Evolutionary conservation across 2,113 vertebrate species (phyloP), one percentile per base, ranked within the genome.

Genomic region (Nothoprocta pentlandii): DNA sequence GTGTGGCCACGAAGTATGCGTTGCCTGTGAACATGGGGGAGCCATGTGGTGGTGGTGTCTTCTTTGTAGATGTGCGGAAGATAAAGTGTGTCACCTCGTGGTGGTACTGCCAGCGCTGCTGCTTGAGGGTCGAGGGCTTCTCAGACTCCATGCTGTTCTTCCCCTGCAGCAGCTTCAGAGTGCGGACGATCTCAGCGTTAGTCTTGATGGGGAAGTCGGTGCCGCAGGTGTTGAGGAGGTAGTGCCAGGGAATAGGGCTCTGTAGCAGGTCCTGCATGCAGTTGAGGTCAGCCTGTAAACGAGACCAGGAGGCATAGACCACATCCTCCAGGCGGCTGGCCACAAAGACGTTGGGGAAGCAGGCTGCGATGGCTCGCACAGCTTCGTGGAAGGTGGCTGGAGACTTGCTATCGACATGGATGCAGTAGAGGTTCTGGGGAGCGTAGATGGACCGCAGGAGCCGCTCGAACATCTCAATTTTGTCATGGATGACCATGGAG

Each of bases 161-260:
- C 10, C 98, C 99, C 2, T 97, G 98, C 16, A 99, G 94, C 42
- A 89, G 2, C 81, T 98, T 98, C 32, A 99, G 97, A 39, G 91
- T 54, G 5, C 46, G 97, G 14, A 99, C 97, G 1, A 98, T 99
- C 94, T 99, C 98, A 0, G 96, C 86, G 0, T 99, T 99, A 75
- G 98, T 99, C 97, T 99, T 99, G 81, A 99, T 98, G 41, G 99
- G 99, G 84, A 99, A 99, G 82, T 99, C 99, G 0, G 98, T 96
- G 82, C 99, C 99, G 0, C 99, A 99, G 1, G 99, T 99, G 87
- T 99, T 99, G 4, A 99, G 97, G 49, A 99, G 19, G 85, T 99
- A 99, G 53, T 47, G 98, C 99, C 99, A 99, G 0, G 90, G 97
- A 53, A 99, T 90, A 0, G 89, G 36, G 39, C 98, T 98, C 56